These are phyloP conservation scores for Camponotus fellah DNA, from an alignment of 2,888 invertebrate species.

Conservation along the genomic window DNA sequence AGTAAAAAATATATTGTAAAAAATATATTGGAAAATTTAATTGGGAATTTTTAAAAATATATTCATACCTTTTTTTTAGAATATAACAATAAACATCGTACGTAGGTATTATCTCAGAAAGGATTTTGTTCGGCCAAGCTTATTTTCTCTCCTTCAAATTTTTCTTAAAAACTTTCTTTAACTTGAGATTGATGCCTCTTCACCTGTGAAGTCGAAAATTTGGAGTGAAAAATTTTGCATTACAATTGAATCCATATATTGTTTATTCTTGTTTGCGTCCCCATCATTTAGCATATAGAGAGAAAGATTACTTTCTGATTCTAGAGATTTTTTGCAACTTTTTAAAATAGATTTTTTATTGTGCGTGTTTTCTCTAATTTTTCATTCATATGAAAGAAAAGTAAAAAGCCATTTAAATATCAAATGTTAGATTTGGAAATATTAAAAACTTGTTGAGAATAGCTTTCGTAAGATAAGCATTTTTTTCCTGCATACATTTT, in stretches of 20 bases:
- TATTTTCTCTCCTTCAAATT: conserved; percentile 89
- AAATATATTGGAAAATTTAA: neutral
- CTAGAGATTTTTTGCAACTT: too few relatives aligned
- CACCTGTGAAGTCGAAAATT: conserved; percentile 85
- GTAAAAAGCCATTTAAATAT: too few relatives aligned
- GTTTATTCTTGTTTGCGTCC: neutral
- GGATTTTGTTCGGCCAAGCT: conserved; percentile 84
- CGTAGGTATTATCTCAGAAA: conserved; percentile 76
- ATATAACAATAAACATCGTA: neutral
- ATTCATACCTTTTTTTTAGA: neutral
- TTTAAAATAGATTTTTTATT: too few relatives aligned
- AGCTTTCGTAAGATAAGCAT: too few relatives aligned
- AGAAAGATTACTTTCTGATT: neutral
- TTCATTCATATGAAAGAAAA: too few relatives aligned
- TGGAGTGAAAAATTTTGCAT: neutral
- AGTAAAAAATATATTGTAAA: neutral
- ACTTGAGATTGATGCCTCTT: conserved; percentile 89
- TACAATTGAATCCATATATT: neutral
- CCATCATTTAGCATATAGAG: neutral
- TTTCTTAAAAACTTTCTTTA: conserved; percentile 90
- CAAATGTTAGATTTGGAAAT: too few relatives aligned
- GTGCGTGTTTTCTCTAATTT: too few relatives aligned
- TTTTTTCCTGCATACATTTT: too few relatives aligned
- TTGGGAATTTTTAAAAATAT: conserved; percentile 6
- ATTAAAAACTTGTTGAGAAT: too few relatives aligned